Evolutionary conservation across 2,888 invertebrate species (phyloP).

Genomic region (Cacoxenus indagator): DNA sequence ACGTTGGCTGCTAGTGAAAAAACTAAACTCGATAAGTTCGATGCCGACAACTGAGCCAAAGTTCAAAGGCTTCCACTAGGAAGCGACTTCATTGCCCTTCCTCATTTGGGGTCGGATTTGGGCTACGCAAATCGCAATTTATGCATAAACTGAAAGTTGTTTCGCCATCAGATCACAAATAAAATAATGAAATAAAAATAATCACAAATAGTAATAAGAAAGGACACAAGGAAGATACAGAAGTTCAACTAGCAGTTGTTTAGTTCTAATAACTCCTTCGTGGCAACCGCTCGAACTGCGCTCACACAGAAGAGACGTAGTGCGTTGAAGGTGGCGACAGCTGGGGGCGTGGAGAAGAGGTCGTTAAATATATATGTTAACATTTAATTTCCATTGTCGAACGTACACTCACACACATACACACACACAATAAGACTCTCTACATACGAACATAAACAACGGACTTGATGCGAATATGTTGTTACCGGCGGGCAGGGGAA

Average conservation of each 20-base stretch:
- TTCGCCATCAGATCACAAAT: too few relatives aligned
- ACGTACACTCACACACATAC: not conserved
- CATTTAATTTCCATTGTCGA: slow-evolving; percentile 35
- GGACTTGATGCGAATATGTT: not conserved
- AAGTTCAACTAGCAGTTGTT: slow-evolving; percentile 43
- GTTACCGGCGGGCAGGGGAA: not conserved
- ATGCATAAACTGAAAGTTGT: slow-evolving; percentile 60
- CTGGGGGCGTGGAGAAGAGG: slow-evolving; percentile 5
- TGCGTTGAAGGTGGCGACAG: not conserved
- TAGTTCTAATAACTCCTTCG: slow-evolving; percentile 51
- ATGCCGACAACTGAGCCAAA: slow-evolving; percentile 56
- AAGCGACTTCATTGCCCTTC: slow-evolving; percentile 50
- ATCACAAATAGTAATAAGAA: not conserved
- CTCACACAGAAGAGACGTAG: not conserved
- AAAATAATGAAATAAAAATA: not conserved
- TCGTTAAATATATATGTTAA: slow-evolving; percentile 40
- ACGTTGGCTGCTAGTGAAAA: not conserved
- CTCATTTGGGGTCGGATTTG: slow-evolving; percentile 24
- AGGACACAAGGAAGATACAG: not conserved
- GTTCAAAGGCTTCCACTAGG: slow-evolving; percentile 35
- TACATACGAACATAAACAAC: not conserved
- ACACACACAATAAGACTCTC: too few relatives aligned
- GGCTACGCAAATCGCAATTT: slow-evolving; percentile 54
- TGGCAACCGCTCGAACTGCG: slow-evolving; percentile 37
- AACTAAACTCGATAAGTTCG: not conserved